Base-by-base conservation (phyloP, 2,113 vertebrate genomes). In the Coregonus clupeaformis region DNA sequence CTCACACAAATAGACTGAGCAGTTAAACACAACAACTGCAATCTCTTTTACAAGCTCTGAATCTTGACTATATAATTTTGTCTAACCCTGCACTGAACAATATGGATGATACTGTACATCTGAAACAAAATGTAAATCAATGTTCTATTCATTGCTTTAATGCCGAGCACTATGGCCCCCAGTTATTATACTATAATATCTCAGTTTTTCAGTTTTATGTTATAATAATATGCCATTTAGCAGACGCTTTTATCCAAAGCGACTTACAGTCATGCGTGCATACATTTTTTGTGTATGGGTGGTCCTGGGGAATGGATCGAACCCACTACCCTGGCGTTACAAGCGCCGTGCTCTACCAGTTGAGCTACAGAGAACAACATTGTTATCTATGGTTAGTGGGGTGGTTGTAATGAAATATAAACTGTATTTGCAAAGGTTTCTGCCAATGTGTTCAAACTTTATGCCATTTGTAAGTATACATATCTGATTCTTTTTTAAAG, bases 391-490 rank as follows among this genome's bases (percentile, higher is more conserved):
- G 32, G 18, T 32, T 32, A 32, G 32, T 55, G 81, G 81, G 1
- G 86, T 2, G 30, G 73, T 42, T 12, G n/a, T 72, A n/a, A 29
- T 29, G 29, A 29, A 29, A 29, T 29, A 3, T 29, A 29, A 32
- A 71, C 76, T 1, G 82, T 90, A 68, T 45, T 92, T 22, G 12
- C 0, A 85, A 94, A 83, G 9, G 13, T 49, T 13, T 49, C 6
- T 49, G 47, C 11, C 4, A 49, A 49, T 14, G 14, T 14, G 9
- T 49, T 49, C 2, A 49, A 49, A 49, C 5, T 6, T 49, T 12
- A 49, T 49, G 13, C 13, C 0, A 83, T 90, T 2, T 45, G 36
- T 0, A 79, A 92, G 30, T 95, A 92, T 59, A n/a, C n/a, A 72
- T 81, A 27, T 86, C 93, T 59, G 30, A 90, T 3, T 55, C 1